Base-by-base conservation (phyloP, 2,113 vertebrate species). In the Scomber colias region DNA sequence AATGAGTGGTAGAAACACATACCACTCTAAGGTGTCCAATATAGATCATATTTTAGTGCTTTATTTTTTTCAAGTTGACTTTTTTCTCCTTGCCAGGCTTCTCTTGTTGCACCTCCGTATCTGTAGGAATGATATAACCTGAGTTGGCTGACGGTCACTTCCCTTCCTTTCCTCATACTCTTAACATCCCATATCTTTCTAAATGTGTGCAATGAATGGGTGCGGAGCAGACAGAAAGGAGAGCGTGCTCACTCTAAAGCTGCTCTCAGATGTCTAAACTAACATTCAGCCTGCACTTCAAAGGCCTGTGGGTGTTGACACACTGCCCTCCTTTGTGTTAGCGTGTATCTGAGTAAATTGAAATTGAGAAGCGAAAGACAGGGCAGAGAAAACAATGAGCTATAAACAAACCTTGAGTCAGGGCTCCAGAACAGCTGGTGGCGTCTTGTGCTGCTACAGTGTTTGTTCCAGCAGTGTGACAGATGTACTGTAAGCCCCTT, bases 401-500 rank as follows among this genome's bases (percentile, higher is more conserved):
- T 72, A 78, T 88, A 89, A 91, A 91, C 85, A 90, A 92, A 90
- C 85, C 40, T 68, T 7, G 67, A 62, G 76, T 69, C 62, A 30
- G 69, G 55, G 62, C 61, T 77, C 62, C 31, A 55, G 45, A 82
- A 55, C 91, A 89, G 90, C 87, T 90, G 89, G 65, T 65, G 69
- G 57, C 77, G 76, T 85, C 84, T 83, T 87, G 71, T 77, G 77
- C 90, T 82, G 71, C 75, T 78, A 1, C 59, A 45, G 62, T 89
- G 88, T 94, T 93, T 91, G 79, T 72, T 89, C 85, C 87, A 87
- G 87, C 89, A 90, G 86, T 86, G 90, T 83, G 90, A 91, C 91
- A 94, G 92, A 93, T 93, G 91, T 89, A 92, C 87, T 73, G 64
- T 85, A 85, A 83, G 83, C 40, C 73, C 77, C 65, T 54, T 44